Base-by-base conservation (phyloP, 2,797 vertebrate species). In the Podarcis siculus region DNA sequence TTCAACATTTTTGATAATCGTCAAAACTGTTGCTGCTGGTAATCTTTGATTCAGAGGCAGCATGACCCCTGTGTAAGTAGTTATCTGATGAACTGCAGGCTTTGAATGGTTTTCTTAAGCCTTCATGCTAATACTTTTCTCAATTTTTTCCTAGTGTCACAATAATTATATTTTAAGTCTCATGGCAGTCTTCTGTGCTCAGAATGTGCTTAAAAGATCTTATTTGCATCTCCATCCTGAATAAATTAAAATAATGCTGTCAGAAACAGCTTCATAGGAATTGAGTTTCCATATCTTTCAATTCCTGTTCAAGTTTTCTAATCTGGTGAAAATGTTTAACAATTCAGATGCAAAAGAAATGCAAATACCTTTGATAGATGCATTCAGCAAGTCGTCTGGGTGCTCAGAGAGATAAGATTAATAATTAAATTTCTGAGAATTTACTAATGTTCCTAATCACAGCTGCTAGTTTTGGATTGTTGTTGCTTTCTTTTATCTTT, bases 231-330 rank as follows among this genome's bases (percentile, higher is more conserved):
- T 94, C 71, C 89, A 66, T 94, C 85, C 84, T 91, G 95, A 95
- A 93, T 94, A 95, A 95, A 95, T 96, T 91, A 94, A 93, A 96
- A 90, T 95, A 95, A 95, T 93, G 93, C 92, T 94, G 66, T 92
- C 90, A 90, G 83, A 94, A 92, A 90, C 92, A 55, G 35, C 81
- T 92, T 94, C 72, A 86, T 42, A 86, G 86, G 89, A 72, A 90
- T 93, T 91, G 84, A 90, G 39, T 92, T 94, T 91, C 81, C 83
- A 9, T 92, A 78, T 89, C 77, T 93, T 94, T 85, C 30, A 84
- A 8, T 92, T 94, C 64, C 69, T 91, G 69, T 92, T 87, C 78
- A 72, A 69, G 91, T 89, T 79, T 91, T 94, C 87, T 94, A 92
- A 91, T 92, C 87, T 95, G 8, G 25, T 83, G 39, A 58, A 95